Conservation (phyloP, 1,140 invertebrate species). For the Eriocheir sinensis region DNA sequence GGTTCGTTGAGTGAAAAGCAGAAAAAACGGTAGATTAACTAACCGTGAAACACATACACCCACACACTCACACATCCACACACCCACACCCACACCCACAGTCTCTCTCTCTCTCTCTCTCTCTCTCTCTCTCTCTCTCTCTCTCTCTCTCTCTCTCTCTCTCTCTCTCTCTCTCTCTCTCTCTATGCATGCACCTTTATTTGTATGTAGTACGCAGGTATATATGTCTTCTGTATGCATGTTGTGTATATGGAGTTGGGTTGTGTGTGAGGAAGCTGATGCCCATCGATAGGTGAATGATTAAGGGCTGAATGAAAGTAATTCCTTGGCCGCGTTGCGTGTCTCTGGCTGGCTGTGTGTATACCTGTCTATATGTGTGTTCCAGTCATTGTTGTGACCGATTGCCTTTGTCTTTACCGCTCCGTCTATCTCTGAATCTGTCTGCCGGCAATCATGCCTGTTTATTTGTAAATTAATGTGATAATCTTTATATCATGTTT, state of each 20-base stretch:
- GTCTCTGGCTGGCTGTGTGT: not conserved
- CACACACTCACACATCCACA: too few species aligned
- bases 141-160: constrained; percentile 35
- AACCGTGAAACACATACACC: too few species aligned
- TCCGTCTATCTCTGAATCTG: not conserved
- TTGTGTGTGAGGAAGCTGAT: not conserved
- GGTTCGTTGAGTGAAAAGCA: too few species aligned
- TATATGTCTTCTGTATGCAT: not conserved
- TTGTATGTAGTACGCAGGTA: too few species aligned
- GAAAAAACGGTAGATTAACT: too few species aligned
- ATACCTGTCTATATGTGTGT: not conserved
- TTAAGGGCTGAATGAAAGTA: not conserved
- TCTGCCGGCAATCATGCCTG: too few species aligned
- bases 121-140: constrained; percentile 51
- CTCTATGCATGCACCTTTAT: too few species aligned
- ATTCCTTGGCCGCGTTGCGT: not conserved
- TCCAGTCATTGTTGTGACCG: not conserved
- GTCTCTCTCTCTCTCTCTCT: not conserved
- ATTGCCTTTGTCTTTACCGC: not conserved
- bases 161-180: not conserved
- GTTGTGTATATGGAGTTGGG: too few species aligned
- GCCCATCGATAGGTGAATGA: not conserved
- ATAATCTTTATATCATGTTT: too few species aligned
- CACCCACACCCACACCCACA: too few species aligned
- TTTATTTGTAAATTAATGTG: too few species aligned